A percentile compares a stretch with the other conserved stretches of the same genome.
Evolutionary conservation across 2,113 vertebrate species (phyloP).

Genomic region (Thryonomys swinderianus): DNA sequence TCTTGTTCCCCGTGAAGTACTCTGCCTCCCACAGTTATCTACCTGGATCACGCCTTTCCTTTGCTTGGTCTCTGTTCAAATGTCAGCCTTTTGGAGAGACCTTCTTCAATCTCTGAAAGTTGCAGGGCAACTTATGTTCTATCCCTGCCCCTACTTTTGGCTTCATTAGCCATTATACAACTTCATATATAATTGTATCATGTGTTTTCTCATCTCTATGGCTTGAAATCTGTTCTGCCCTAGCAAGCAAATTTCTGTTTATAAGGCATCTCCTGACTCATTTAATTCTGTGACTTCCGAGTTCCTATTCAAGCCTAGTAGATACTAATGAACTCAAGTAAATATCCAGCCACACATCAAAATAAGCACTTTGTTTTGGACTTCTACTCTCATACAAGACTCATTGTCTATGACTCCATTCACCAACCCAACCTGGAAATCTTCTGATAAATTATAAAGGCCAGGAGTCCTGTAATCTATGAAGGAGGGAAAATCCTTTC

Average conservation of each 20-base stretch:
- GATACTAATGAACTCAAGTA: background rate
- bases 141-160: background rate
- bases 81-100: background rate
- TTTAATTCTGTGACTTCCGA: background rate
- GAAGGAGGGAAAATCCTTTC: background rate
- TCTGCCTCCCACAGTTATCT: background rate
- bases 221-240: background rate
- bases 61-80: background rate
- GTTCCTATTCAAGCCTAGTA: background rate
- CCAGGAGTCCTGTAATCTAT: no score
- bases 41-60: background rate
- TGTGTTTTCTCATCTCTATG: background rate
- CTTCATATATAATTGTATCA: background rate
- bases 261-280: background rate
- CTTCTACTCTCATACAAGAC: background rate
- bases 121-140: rapidly evolving
- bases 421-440: background rate
- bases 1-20: background rate
- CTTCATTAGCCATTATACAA: background rate
- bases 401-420: no score
- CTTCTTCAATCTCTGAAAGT: no score
- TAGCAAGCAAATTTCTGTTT: background rate
- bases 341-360: background rate
- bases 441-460: background rate
- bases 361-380: background rate